phyloP scores from a whole-genome alignment of 2,797 vertebrate genomes.

The Bradypodion pumilum region DNA sequence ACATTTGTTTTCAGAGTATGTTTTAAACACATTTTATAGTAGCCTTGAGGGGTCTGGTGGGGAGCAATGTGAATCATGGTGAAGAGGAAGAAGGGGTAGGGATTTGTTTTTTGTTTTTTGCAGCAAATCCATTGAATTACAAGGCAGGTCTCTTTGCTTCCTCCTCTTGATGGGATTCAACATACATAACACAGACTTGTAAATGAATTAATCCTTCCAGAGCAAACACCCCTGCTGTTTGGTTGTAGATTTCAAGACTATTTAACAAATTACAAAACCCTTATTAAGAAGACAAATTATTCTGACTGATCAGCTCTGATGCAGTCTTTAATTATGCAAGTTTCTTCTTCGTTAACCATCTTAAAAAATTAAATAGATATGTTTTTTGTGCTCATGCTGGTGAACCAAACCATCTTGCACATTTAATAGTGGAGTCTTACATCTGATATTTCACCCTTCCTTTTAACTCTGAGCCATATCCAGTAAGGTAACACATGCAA shows the following conservation, averaged over 20 bases:
- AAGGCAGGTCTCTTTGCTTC: background rate
- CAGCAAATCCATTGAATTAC: constrained; percentile 12
- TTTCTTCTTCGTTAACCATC: constrained; percentile 70
- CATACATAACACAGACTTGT: constrained; percentile 44
- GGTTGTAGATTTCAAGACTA: constrained; percentile 67
- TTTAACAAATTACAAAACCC: constrained; percentile 73
- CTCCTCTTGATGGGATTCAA: constrained; percentile 12
- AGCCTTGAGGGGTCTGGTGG: too few relatives aligned
- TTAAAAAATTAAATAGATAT: constrained; percentile 77
- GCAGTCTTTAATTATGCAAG: constrained; percentile 78
- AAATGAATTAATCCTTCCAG: constrained; percentile 67
- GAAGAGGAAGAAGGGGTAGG: too few relatives aligned
- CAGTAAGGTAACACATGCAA: background rate
- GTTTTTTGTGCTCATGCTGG: constrained; percentile 59
- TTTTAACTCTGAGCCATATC: constrained; percentile 36
- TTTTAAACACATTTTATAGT: background rate
- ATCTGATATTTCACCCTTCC: too few relatives aligned
- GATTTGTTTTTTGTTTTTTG: too few relatives aligned
- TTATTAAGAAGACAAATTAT: constrained; percentile 75
- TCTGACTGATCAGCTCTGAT: constrained; percentile 67
- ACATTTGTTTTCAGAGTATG: too few relatives aligned
- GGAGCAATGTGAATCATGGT: too few relatives aligned
- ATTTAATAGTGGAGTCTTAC: constrained; percentile 54
- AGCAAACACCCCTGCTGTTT: constrained; percentile 62
- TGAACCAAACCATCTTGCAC: constrained; percentile 63